Percentiles rank a stretch among this genome's conserved stretches.
These are phyloP conservation scores for Euleptes europaea DNA, from an alignment of 2,113 vertebrate species.

Conservation along the genomic window DNA sequence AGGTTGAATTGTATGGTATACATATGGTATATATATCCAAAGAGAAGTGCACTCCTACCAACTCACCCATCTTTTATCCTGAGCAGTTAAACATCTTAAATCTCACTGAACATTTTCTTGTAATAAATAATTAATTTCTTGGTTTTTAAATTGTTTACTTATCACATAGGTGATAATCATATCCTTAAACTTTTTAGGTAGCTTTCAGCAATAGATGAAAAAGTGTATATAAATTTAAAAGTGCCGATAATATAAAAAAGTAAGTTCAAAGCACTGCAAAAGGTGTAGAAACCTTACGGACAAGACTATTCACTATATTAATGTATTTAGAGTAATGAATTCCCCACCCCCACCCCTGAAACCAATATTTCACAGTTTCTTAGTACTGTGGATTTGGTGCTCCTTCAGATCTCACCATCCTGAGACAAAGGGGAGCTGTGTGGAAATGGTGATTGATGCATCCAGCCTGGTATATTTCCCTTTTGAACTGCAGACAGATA, in stretches of 20 bases:
- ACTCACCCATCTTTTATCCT: accelerated
- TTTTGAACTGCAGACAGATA: slow-evolving; percentile 12
- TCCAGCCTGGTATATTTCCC: slow-evolving; percentile 10
- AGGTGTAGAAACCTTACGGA: not conserved
- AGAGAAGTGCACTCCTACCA: not conserved
- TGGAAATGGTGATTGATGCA: not conserved
- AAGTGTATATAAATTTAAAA: not conserved
- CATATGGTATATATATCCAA: not conserved
- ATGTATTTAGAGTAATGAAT: not conserved
- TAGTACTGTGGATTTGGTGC: not conserved
- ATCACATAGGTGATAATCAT: too few species aligned
- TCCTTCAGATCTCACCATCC: not conserved
- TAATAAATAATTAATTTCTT: too few species aligned
- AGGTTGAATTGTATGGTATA: not conserved
- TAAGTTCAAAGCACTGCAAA: not conserved
- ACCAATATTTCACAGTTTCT: not conserved
- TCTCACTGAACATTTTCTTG: too few species aligned
- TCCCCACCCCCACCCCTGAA: not conserved
- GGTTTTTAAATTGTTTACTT: too few species aligned
- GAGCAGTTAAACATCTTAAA: too few species aligned
- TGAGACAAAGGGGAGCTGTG: not conserved
- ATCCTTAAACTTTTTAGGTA: not conserved
- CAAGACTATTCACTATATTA: not conserved
- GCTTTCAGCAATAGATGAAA: not conserved
- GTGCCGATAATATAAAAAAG: not conserved